Base-by-base conservation (phyloP, 2,888 invertebrate genomes). In the Ligdia adustata region DNA sequence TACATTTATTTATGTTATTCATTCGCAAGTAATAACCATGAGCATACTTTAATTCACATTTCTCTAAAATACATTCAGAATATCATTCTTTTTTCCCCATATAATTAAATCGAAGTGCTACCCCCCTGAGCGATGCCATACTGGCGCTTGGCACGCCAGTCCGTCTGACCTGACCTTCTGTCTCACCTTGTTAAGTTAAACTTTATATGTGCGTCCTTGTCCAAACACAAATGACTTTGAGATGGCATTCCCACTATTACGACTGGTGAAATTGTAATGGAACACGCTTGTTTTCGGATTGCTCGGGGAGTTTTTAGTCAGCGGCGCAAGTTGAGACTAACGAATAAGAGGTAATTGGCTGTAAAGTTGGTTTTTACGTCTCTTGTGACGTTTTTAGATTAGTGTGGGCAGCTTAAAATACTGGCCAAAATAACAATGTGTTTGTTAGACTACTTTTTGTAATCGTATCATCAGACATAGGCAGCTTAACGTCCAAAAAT, bases 141-240 rank as follows among this genome's bases (percentile, higher is more conserved):
- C 60, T 65, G 63, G 66, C 61, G 40, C 24, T 56, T 55, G 33
- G 63, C 74, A 71, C 71, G 72, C 69, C 64, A 73, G 64, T 62
- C 57, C 57, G 49, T 57, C 52, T 62, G 65, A 66, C 69, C 64
- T 65, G 56, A 52, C 39, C 51, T 48, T 56, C 45, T 28, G 20
- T 62, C 62, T 43, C 55, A 16, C 38, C 63, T 52, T 9, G 43
- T 34, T 57, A 9, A 29, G 5, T 6, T 2, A n/a, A 31, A 9
- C 28, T 20, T n/a, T 22, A 54, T 60, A 48, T 13, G 9, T 5
- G 34, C 28, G 38, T 69, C 69, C 45, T 55, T 33, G 46, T 72
- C 53, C 31, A 28, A 52, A 52, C 35, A 49, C 46, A 42, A 59
- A 46, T 46, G 57, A 72, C 65, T 69, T 62, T 66, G 62, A 60